A percentile compares a stretch with the other conserved stretches of the same genome.
Conservation (phyloP, 2,888 invertebrate genomes). For the Cephus pulcher region DNA sequence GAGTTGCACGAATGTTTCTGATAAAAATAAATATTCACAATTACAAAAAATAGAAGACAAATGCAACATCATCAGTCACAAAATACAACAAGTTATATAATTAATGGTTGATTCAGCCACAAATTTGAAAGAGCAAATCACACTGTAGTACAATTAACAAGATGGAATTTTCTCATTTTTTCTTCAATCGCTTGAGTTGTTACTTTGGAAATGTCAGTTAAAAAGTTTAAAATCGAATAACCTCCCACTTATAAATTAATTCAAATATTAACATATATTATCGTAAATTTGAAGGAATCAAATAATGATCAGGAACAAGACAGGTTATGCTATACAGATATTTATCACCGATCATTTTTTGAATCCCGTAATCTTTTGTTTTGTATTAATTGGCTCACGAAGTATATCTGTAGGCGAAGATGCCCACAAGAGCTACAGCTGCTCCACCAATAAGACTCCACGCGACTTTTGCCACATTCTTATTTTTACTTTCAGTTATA, state of each 20-base stretch:
- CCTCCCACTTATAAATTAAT: background rate
- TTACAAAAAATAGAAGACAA: no score
- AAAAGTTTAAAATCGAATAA: background rate
- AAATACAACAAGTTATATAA: background rate
- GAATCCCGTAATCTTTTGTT: background rate
- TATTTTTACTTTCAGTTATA: conserved; percentile 29
- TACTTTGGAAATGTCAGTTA: background rate
- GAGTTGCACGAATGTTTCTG: background rate
- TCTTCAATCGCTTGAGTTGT: background rate
- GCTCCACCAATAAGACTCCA: conserved; percentile 80
- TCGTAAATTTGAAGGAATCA: background rate
- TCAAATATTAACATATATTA: background rate
- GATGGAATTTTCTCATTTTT: background rate
- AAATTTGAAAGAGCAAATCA: background rate
- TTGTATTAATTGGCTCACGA: conserved; percentile 34
- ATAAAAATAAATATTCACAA: background rate
- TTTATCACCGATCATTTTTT: background rate
- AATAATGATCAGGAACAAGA: background rate
- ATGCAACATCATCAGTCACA: no score
- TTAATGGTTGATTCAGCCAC: background rate
- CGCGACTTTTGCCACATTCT: conserved; percentile 67
- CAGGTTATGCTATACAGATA: background rate
- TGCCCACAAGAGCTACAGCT: conserved; percentile 77
- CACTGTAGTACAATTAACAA: background rate
- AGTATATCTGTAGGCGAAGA: conserved; percentile 79